Evolutionary conservation across 2,113 vertebrate genomes (phyloP), one percentile per base, ranked within the genome.

Genomic region (Tragelaphus strepsiceros): DNA sequence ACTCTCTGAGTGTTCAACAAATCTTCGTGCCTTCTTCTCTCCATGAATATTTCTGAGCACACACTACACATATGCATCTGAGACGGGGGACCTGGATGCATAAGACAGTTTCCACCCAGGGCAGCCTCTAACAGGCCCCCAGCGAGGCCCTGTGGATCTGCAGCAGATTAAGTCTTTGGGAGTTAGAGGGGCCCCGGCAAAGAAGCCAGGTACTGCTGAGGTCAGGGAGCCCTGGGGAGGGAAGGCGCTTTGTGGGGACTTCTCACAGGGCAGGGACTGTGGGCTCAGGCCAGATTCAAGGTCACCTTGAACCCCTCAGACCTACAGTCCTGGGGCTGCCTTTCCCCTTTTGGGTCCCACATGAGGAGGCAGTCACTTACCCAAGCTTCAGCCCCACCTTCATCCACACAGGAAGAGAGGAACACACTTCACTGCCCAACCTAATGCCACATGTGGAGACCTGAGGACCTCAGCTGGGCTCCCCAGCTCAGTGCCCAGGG

Each of bases 401-500:
- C 46, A 13, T 1, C 22, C 87, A 64, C 35, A 71, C 28, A 56
- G n/a, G 30, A 88, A 26, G 92, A 30, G 21, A 80, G 32, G 59
- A 80, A 15, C 28, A 19, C 21, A 46, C 43, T 59, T 43, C 24
- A 11, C 22, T 67, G 17, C 64, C 14, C 74, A n/a, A 14, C 7
- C 15, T 7, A 88, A 32, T 19, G 15, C 26, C 26, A 9, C 5
- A n/a, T 8, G 2, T 1, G 26, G 16, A 28, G 1, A 6, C 61
- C 46, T 54, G 28, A 46, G 56, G 26, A 80, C 39, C 4, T 24
- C 19, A 6, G 24, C 5, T 58, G 13, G 28, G 19, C 39, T 7
- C 81, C 46, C 39, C 39, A 43, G 30, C 22, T 80, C 59, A 13
- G 26, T 22, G 26, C 22, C 22, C n/a, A 26, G 35, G 71, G 39